Evolutionary conservation across 2,888 invertebrate species (phyloP).

Genomic region (Eristalinus aeneus): DNA sequence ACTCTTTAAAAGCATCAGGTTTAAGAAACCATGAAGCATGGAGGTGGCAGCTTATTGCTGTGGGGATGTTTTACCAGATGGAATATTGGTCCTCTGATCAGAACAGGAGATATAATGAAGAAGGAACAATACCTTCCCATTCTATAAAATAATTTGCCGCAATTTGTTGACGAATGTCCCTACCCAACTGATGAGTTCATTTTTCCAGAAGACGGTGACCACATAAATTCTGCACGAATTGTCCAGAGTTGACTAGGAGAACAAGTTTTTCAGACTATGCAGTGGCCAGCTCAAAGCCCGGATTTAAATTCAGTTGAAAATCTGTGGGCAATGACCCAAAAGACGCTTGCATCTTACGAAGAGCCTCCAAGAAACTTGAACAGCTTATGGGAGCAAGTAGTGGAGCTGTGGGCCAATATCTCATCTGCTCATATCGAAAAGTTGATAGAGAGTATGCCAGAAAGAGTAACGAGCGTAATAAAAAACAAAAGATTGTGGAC

Average conservation of each 20-base stretch:
- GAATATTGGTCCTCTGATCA: constrained; percentile 36
- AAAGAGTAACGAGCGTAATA: no score
- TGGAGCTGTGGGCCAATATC: neutral
- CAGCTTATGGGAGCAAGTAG: neutral
- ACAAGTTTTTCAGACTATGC: constrained; percentile 16
- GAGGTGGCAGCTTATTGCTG: constrained; percentile 22
- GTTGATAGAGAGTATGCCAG: neutral
- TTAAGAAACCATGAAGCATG: constrained; percentile 19
- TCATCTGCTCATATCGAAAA: neutral
- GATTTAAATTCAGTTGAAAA: constrained; percentile 58
- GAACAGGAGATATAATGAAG: constrained; percentile 41
- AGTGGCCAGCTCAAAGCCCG: constrained; percentile 51
- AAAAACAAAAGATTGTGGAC: no score
- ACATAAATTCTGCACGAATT: constrained; percentile 32
- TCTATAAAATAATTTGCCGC: no score
- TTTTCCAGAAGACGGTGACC: neutral
- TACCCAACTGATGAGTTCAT: no score
- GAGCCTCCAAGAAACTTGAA: neutral
- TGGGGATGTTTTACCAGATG: constrained; percentile 48
- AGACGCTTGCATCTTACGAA: neutral
- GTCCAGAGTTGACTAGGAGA: constrained; percentile 9
- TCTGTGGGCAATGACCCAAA: neutral
- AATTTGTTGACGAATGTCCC: no score
- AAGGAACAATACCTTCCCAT: no score
- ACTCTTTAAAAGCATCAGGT: neutral